Evolutionary conservation across 2,113 vertebrate genomes (phyloP), one percentile per base, ranked within the genome.

Genomic region (Gobius niger): DNA sequence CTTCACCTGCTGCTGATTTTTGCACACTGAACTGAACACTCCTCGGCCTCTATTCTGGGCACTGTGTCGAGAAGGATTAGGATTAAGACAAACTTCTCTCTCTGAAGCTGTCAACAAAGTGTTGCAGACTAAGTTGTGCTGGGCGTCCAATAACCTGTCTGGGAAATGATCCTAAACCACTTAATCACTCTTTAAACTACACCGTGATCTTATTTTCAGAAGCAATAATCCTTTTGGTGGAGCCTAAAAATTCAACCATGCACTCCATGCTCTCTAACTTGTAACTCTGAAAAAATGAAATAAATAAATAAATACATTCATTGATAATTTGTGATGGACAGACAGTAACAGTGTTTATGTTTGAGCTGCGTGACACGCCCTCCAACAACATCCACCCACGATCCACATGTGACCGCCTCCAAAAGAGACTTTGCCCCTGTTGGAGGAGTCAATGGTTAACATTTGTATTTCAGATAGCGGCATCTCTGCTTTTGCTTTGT

Each of bases 351-450:
- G 16, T 47, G 18, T 46, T 65, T 13, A 10, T 40, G 50, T 40
- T 68, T 62, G 50, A 47, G 44, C 46, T 69, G 12, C 47, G 19
- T 18, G 67, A 77, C 47, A 57, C 65, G 44, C 61, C 57, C 11
- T 47, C 15, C 4, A 9, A 7, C 59, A 41, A 68, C n/a, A 57
- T 46, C 18, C 16, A 44, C 59, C 46, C 52, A 50, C 44, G 15
- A 63, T n/a, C 14, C 34, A 60, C 60, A 52, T 15, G 47, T 6
- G 56, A 15, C 53, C 9, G 24, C 57, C 67, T 77, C 68, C 72
- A 69, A 80, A 53, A 2, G 63, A 87, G 81, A 92, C 90, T 90
- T 92, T 91, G 92, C 80, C 90, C 70, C 59, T 76, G 47, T 62
- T 47, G 40, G 42, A 59, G 69, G 71, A 85, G 76, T 65, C 13